phyloP scores from a whole-genome alignment of 2,888 invertebrate species.

The Liopterus haemorrhoidalis region DNA sequence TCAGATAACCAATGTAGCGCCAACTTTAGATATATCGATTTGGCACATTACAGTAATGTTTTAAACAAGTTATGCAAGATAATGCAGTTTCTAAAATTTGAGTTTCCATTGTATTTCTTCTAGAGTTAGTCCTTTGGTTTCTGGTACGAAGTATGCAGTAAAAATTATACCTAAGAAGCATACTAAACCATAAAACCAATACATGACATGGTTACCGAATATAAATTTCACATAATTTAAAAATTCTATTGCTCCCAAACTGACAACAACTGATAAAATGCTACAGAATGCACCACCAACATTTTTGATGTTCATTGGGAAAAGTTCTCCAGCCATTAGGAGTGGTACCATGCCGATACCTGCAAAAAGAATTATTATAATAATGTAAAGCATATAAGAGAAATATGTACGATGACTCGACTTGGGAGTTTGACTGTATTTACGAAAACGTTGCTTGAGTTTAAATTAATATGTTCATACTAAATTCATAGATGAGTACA shows the following conservation, averaged over 20 bases:
- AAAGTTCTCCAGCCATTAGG: slow-evolving; percentile 6
- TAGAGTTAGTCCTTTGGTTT: neutral
- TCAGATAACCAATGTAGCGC: too few species aligned
- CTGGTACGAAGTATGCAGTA: slow-evolving; percentile 6
- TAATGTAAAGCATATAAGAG: too few species aligned
- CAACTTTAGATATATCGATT: too few species aligned
- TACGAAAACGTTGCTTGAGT: too few species aligned
- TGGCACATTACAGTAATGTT: too few species aligned
- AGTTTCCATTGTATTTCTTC: slow-evolving; percentile 6
- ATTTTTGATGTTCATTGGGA: slow-evolving; percentile 9
- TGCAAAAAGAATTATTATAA: too few species aligned
- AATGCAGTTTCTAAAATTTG: too few species aligned
- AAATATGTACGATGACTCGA: too few species aligned
- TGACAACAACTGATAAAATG: neutral
- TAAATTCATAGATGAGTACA: too few species aligned
- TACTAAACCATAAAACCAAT: slow-evolving; percentile 1
- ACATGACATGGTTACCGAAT: neutral
- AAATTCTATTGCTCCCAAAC: neutral
- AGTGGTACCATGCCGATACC: slow-evolving; percentile 9
- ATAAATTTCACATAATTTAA: neutral
- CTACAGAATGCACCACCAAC: neutral
- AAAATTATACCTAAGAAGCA: slow-evolving; percentile 1
- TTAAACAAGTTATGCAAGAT: too few species aligned
- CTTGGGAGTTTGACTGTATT: too few species aligned
- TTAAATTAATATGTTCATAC: too few species aligned